Conservation (phyloP, 2,888 invertebrate genomes). For the Agriopis marginaria region DNA sequence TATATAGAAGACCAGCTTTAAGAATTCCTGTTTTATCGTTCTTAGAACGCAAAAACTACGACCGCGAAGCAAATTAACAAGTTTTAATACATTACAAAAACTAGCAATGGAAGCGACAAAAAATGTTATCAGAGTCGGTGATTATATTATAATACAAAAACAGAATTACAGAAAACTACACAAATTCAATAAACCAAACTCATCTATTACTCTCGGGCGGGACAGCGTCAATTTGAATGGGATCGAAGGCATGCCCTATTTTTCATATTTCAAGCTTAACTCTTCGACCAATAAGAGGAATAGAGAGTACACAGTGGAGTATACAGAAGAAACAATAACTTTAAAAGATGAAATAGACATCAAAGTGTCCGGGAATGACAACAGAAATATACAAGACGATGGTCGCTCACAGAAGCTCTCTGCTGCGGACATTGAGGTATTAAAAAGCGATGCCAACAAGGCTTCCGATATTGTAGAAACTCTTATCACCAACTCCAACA, state of each 20-base stretch:
- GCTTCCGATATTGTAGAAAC: conserved; percentile 94
- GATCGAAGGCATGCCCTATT: conserved; percentile 89
- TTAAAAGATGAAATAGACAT: conserved; percentile 88
- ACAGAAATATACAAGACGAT: conserved; percentile 93
- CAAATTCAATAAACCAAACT: conserved; percentile 89
- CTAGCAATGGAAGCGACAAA: conserved; percentile 22
- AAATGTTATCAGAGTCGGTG: conserved; percentile 87
- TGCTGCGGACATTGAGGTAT: conserved; percentile 92
- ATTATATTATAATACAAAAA: conserved; percentile 91
- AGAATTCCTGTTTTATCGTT: not conserved
- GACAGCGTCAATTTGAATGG: conserved; percentile 89
- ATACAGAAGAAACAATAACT: conserved; percentile 76
- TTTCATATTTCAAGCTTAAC: conserved; percentile 92
- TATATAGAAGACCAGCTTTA: too few relatives aligned
- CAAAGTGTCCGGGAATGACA: conserved; percentile 91
- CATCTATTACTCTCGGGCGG: conserved; percentile 88
- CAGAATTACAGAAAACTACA: conserved; percentile 92
- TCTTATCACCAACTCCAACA: conserved; percentile 95
- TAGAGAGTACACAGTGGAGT: conserved; percentile 84
- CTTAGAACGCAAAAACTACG: not conserved
- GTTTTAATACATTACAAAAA: not conserved
- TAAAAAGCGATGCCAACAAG: conserved; percentile 91
- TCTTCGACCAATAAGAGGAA: conserved; percentile 85
- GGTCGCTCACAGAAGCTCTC: conserved; percentile 93
- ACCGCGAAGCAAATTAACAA: not conserved